Conservation (phyloP, 2,113 vertebrate genomes). For the Recurvirostra avosetta region DNA sequence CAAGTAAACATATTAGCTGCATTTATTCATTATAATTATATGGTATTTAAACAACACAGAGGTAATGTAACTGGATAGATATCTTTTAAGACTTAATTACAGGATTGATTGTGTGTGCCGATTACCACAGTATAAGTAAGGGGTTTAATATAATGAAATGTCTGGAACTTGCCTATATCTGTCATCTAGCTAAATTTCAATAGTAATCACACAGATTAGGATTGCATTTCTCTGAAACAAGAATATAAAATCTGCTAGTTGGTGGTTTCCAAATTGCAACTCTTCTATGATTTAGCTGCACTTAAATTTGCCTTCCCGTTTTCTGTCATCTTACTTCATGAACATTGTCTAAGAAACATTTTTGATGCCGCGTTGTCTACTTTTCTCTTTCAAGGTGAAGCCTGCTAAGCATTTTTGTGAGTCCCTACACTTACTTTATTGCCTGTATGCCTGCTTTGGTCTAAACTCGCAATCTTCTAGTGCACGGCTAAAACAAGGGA, state of each 20-base stretch:
- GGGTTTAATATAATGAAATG: background rate
- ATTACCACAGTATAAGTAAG: background rate
- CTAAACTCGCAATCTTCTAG: background rate
- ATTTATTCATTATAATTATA: conserved; percentile 1
- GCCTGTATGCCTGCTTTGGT: background rate
- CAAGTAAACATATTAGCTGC: background rate
- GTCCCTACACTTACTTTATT: background rate
- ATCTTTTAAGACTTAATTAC: background rate
- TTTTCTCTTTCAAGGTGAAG: background rate
- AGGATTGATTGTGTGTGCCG: background rate
- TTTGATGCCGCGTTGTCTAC: background rate
- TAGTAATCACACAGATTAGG: background rate
- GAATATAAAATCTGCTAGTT: background rate
- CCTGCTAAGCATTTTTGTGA: background rate
- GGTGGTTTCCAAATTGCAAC: background rate
- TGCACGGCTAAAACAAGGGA: background rate
- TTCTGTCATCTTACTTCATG: background rate
- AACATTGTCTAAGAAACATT: background rate
- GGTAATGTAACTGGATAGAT: background rate
- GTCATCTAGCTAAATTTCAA: background rate
- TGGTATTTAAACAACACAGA: background rate
- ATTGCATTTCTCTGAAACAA: background rate
- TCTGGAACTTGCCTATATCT: background rate
- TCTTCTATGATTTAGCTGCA: background rate
- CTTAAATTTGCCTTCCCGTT: background rate